Evolutionary conservation across 30 jellyfish, hydroid and myxozoan genomes (phyloP), one percentile per base, ranked within the genome.

Genomic region (Aurelia aurita): DNA sequence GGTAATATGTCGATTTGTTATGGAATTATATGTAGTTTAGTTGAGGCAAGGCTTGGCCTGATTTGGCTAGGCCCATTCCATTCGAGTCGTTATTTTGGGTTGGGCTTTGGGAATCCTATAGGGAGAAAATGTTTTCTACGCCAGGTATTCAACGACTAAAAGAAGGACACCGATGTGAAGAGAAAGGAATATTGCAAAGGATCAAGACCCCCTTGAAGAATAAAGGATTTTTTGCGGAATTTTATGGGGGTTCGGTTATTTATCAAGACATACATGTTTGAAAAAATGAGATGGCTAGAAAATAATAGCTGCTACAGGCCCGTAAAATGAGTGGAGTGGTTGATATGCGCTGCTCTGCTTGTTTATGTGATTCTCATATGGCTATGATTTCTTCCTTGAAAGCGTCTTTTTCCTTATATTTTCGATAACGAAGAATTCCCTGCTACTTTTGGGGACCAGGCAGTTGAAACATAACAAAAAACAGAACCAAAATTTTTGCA

Each of bases 151-250:
- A 29, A 68, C 20, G 72, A 67, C 79, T 1, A 85, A 79, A n/a
- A 81, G 70, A 55, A 69, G 67, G 82, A 80, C 95, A 14, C 92
- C 96, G n/a, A 70, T 35, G 74, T 45, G 95, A 29, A 75, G 69
- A 64, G 85, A 80, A 23, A 49, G 70, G 51, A 84, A 55, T 2
- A 74, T 77, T 55, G 74, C 90, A 32, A 89, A 63, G 53, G 82
- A 74, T 51, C 84, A 81, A 31, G 97, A 89, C 47, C 95, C 97
- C 10, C 80, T 89, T 11, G 97, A 89, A 90, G 97, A 5, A 9
- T 19, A n/a, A 19, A 43, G 15, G 25, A 18, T 45, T 46, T 46
- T 7, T 2, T 13, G 0, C 21, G 67, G 18, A 18, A 3, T 70
- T 68, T 18, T 39, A 5, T 27, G 0, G 32, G 14, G 9, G 51